A percentile compares a stretch with the other conserved stretches of the same genome.
Evolutionary conservation across 2,888 invertebrate species (phyloP).

Genomic region (Mesodorylaimus sp.): DNA sequence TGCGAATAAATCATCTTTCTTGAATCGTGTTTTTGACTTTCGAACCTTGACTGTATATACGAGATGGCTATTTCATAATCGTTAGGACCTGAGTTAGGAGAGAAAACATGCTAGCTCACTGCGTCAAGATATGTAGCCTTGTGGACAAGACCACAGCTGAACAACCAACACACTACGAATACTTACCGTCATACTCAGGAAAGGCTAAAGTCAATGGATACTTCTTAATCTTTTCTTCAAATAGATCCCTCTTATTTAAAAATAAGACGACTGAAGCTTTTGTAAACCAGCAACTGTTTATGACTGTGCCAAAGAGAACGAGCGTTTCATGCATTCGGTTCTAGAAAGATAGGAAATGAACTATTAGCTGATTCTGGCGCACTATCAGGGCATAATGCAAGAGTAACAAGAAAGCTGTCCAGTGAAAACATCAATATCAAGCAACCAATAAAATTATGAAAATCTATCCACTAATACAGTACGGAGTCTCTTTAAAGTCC

Average conservation of each 20-base stretch:
- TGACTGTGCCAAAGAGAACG: conserved; percentile 98
- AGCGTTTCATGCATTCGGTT: conserved; percentile 99
- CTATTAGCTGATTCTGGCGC: no score
- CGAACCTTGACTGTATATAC: conserved; percentile 99
- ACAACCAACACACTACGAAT: neutral
- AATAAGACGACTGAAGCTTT: conserved; percentile 97
- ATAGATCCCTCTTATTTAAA: conserved; percentile 84
- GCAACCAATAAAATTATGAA: no score
- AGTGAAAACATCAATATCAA: no score
- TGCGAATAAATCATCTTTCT: conserved; percentile 99
- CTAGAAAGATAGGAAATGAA: conserved; percentile 40
- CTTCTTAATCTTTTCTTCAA: conserved; percentile 98
- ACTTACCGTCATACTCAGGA: conserved; percentile 94
- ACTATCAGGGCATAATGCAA: no score
- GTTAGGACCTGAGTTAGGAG: conserved; percentile 50
- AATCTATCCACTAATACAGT: no score
- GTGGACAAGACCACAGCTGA: neutral
- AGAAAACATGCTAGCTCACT: neutral
- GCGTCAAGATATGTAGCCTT: no score
- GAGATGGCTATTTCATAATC: conserved; percentile 93
- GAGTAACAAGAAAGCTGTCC: no score
- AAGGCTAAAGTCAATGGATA: conserved; percentile 99
- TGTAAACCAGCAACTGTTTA: conserved; percentile 99
- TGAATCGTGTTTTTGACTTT: conserved; percentile 97
- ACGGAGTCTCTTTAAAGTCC: no score